Conservation (phyloP, 1,140 invertebrate genomes). For the Drosophila pseudoananassae region DNA sequence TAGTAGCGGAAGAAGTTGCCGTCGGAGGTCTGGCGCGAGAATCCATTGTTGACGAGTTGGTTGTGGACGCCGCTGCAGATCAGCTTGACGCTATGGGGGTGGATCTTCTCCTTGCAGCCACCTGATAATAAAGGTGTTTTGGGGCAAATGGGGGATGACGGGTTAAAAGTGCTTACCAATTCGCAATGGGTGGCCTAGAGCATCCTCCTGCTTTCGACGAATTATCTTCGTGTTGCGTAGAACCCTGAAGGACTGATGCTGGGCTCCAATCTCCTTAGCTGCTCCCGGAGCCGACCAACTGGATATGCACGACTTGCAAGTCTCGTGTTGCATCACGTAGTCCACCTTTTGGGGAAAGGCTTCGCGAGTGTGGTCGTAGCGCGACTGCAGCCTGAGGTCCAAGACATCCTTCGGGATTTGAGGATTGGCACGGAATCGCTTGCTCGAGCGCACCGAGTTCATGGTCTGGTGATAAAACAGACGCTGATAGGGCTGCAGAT, state of each 20-base stretch:
- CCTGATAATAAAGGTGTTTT: conserved; percentile 72
- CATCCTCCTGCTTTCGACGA: conserved; percentile 29
- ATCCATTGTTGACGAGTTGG: conserved; percentile 88
- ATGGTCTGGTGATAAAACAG: conserved; percentile 88
- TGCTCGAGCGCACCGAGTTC: conserved; percentile 85
- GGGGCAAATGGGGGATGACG: too few relatives aligned
- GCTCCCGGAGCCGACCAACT: conserved; percentile 57
- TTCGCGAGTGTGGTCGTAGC: conserved; percentile 87
- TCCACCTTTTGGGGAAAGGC: conserved; percentile 87
- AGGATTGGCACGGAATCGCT: conserved; percentile 83
- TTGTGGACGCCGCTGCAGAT: conserved; percentile 88
- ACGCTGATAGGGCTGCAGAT: conserved; percentile 84
- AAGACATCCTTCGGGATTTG: conserved; percentile 86
- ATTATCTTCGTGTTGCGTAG: conserved; percentile 86
- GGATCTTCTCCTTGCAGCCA: conserved; percentile 86
- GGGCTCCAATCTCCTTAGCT: conserved; percentile 48
- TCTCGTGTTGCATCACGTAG: conserved; percentile 86
- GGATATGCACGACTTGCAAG: conserved; percentile 67
- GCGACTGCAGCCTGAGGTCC: conserved; percentile 86
- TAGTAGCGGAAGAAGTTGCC: conserved; percentile 87
- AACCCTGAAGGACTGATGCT: conserved; percentile 84
- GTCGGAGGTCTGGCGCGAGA: conserved; percentile 87
- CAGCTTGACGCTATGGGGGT: conserved; percentile 87
- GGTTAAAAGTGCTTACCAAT: conserved; percentile 51
- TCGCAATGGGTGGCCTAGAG: conserved; percentile 73